Conservation (phyloP, 2,113 vertebrate species). For the Hyperopisus bebe region DNA sequence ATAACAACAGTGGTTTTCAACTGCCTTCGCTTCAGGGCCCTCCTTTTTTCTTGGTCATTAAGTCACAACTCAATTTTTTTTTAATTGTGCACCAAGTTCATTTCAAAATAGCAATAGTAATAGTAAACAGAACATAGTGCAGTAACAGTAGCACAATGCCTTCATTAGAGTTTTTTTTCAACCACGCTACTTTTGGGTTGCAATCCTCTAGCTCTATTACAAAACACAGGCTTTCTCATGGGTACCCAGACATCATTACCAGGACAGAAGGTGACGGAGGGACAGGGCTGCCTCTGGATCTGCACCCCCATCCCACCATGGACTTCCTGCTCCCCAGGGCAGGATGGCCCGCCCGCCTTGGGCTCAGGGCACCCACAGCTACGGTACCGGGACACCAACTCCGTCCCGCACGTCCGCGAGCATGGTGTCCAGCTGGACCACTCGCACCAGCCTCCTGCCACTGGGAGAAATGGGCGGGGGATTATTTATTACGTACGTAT, state of each 20-base stretch:
- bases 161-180: neutral
- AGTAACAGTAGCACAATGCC: too few species aligned
- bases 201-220: neutral
- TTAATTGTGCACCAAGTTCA: neutral
- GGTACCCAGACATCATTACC: constrained; percentile 43
- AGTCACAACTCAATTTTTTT: neutral
- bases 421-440: constrained; percentile 78
- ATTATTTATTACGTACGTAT: neutral
- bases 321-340: constrained; percentile 53
- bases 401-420: constrained; percentile 69
- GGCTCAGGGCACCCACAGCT: constrained; percentile 72
- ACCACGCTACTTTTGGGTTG: neutral
- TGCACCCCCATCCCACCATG: constrained; percentile 58
- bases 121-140: neutral
- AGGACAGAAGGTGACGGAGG: constrained; percentile 64
- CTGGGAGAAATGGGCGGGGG: constrained; percentile 40
- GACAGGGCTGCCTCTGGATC: constrained; percentile 65
- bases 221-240: neutral
- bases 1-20: neutral
- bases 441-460: constrained; percentile 71
- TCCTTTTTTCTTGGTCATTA: neutral
- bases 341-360: constrained; percentile 50
- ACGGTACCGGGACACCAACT: constrained; percentile 66
- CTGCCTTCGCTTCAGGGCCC: too few species aligned
- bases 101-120: neutral